Conservation (phyloP, 1,140 invertebrate genomes). For the Drosophila melanogaster region Release_6_plus_ISO1_MT NT_033779.5:189501-190000, state of each 20-base stretch:
- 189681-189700: conserved; percentile 42
- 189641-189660: conserved; percentile 67
- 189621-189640: conserved; percentile 68
- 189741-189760: conserved; percentile 33
- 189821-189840: conserved; percentile 58
- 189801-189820: conserved; percentile 69
- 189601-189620: conserved; percentile 77
- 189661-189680: conserved; percentile 54
- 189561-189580: not conserved
- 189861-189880: conserved; percentile 65
- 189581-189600: conserved; percentile 19
- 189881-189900: conserved; percentile 68
- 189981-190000: conserved; percentile 64
- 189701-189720: conserved; percentile 16
- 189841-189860: conserved; percentile 69
- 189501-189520: conserved; percentile 85
- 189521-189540: conserved; percentile 79
- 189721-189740: conserved; percentile 42
- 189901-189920: conserved; percentile 67
- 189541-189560: conserved; percentile 14
- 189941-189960: conserved; percentile 47
- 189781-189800: conserved; percentile 65
- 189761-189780: conserved; percentile 71
- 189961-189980: conserved; percentile 50
- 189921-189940: conserved; percentile 60